Evolutionary conservation across 2,797 vertebrate genomes (phyloP), one percentile per base, ranked within the genome.

Genomic region (Scomberomorus guttatus): DNA sequence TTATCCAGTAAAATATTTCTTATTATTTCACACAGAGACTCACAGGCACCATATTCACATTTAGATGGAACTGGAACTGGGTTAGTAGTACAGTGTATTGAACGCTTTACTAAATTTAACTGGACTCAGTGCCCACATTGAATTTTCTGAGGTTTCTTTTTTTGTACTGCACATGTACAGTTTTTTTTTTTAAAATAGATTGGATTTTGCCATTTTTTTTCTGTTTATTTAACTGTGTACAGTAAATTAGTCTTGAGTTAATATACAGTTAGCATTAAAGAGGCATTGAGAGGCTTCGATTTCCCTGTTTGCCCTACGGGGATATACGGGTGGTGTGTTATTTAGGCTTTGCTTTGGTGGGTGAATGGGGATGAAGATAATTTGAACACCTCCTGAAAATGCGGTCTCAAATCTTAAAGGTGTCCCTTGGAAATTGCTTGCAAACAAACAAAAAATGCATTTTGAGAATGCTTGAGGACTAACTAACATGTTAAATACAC

Each of bases 21-120:
- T 50, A 10, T 18, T 58, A 42, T 72, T 51, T 57, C 55, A 60
- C 29, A 11, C 37, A 66, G 39, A 79, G 13, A 60, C 74, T 57
- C 46, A 55, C 17, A 37, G 61, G 61, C 34, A 55, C 27, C 39
- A 13, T 34, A 29, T 42, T 75, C 66, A 62, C n/a, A 20, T 8
- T 57, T 32, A 17, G 37, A 80, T 68, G 27, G 62, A 82, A 73
- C 24, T 68, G 27, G 62, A 82, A 73, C 24, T 66, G 62, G 70
- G 72, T 79, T 58, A 62, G 52, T 46, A 62, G 74, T 65, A 27
- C 51, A 72, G 10, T 8, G 60, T 58, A 44, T 58, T 29, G 58
- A 74, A 22, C 52, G 20, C 29, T 34, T 55, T 52, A 25, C 71
- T 70, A 56, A 72, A 80, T 74, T 48, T 74, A 77, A 57, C 42